Evolutionary conservation across 2,113 vertebrate species (phyloP).

Genomic region (Sigmodon hispidus): DNA sequence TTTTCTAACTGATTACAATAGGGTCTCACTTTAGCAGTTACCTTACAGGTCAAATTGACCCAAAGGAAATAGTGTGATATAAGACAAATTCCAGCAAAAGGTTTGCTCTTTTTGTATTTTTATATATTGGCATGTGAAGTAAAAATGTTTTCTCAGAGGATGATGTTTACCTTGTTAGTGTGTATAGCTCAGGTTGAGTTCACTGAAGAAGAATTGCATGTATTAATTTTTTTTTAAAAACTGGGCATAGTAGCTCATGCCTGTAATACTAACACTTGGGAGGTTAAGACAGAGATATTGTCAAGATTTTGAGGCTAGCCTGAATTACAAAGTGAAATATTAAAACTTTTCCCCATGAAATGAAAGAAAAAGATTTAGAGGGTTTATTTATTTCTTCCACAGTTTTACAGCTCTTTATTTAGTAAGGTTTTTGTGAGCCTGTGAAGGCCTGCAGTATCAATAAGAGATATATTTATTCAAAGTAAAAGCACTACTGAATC

Average conservation of each 20-base stretch:
- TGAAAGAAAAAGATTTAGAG: background rate
- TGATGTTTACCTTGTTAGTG: background rate
- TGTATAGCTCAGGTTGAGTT: background rate
- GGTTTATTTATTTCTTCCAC: background rate
- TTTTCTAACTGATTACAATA: constrained; percentile 25
- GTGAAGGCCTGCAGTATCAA: background rate
- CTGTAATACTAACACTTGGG: too few species aligned
- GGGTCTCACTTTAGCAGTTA: constrained; percentile 5
- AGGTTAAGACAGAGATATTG: too few species aligned
- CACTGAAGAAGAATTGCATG: background rate
- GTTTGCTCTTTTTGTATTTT: too few species aligned
- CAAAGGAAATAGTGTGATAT: constrained; percentile 23
- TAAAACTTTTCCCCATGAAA: background rate
- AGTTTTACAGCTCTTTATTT: background rate
- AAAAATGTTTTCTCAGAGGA: background rate
- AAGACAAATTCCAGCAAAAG: constrained; percentile 3
- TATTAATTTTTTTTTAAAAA: background rate
- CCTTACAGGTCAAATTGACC: background rate
- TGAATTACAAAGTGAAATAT: background rate
- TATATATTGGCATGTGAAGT: background rate
- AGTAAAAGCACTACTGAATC: background rate
- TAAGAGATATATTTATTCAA: background rate
- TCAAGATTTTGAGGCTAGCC: too few species aligned
- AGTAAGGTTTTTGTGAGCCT: background rate
- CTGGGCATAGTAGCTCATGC: background rate